These are phyloP conservation scores for Taenioides sp. DNA, from an alignment of 2,797 vertebrate genomes.

Conservation along the genomic window DNA sequence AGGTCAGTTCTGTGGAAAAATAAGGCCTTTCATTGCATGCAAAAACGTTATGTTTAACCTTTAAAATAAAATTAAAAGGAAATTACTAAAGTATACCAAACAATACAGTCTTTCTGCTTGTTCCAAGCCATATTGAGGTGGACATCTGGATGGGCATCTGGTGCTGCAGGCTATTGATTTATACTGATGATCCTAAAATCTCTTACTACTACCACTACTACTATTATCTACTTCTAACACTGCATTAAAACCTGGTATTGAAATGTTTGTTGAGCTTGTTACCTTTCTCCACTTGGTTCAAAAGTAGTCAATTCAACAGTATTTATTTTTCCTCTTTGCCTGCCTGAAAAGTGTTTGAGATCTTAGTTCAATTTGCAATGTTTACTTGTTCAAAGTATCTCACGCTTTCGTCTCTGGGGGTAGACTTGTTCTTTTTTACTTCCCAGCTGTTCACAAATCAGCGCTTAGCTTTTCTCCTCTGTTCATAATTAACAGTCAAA, in stretches of 20 bases:
- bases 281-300: background rate
- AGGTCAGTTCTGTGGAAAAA: background rate
- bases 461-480: slow-evolving; percentile 31
- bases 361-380: slow-evolving; percentile 36
- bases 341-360: slow-evolving; percentile 19
- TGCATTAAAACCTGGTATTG: background rate
- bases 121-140: background rate
- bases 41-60: background rate
- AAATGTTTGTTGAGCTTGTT: background rate
- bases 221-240: background rate
- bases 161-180: background rate
- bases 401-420: slow-evolving; percentile 20
- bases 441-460: slow-evolving; percentile 55
- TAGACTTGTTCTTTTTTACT: slow-evolving; percentile 46
- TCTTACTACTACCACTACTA: background rate
- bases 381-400: slow-evolving; percentile 44
- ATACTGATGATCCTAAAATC: background rate
- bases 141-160: background rate
- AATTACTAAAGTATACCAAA: too few species aligned
- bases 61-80: too few species aligned
- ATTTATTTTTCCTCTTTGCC: background rate
- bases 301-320: background rate
- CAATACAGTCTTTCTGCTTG: too few species aligned
- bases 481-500: slow-evolving; percentile 46
- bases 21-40: background rate